These are phyloP conservation scores for Lepisosteus oculatus DNA, from an alignment of 2,113 vertebrate species.

Conservation along the genomic window DNA sequence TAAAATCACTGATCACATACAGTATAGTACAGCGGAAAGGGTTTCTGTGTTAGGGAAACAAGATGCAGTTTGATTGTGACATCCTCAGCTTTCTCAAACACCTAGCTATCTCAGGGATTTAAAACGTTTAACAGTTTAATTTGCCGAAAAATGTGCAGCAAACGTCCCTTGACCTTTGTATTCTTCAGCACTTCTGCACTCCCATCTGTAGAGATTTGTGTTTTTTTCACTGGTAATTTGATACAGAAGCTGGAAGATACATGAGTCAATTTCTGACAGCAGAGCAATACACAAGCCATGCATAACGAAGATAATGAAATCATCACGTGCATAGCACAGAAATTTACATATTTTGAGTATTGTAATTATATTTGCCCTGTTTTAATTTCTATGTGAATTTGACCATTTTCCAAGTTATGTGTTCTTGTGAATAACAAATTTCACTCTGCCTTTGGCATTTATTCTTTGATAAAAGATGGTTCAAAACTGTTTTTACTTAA, in stretches of 20 bases:
- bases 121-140: not conserved
- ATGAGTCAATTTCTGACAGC: slow-evolving; percentile 19
- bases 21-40: too few species aligned
- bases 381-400: too few species aligned
- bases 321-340: slow-evolving; percentile 35
- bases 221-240: slow-evolving; percentile 6
- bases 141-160: not conserved
- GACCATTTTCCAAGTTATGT: too few species aligned
- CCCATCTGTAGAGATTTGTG: slow-evolving; percentile 1
- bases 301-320: slow-evolving; percentile 41
- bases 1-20: too few species aligned
- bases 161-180: slow-evolving; percentile 2
- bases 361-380: slow-evolving; percentile 43
- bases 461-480: too few species aligned
- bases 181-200: slow-evolving; percentile 1
- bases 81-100: too few species aligned
- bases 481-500: too few species aligned
- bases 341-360: slow-evolving; percentile 10
- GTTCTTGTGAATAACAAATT: too few species aligned
- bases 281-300: slow-evolving; percentile 29
- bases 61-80: too few species aligned
- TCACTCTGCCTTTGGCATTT: too few species aligned
- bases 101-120: too few species aligned
- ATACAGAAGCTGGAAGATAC: slow-evolving; percentile 2
- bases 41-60: too few species aligned